Conservation (phyloP, 2,797 vertebrate species). For the Fratercula arctica region DNA sequence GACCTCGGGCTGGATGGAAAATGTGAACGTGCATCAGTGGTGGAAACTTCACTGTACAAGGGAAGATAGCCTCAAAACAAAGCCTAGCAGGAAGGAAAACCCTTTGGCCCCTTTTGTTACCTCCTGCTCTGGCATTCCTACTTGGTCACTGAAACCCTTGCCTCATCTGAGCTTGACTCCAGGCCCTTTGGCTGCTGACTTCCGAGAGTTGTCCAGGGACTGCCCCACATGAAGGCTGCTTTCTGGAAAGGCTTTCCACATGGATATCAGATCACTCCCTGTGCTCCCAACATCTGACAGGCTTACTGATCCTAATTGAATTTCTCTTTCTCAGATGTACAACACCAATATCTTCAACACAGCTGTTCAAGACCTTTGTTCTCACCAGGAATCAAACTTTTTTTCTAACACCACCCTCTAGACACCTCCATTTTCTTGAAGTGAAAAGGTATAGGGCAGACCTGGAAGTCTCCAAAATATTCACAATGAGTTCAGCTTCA, state of each 20-base stretch:
- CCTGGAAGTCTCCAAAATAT: neutral
- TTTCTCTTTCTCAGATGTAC: neutral
- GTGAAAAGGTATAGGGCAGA: neutral
- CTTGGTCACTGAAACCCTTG: neutral
- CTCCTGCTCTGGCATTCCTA: neutral
- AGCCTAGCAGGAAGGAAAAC: conserved; percentile 19
- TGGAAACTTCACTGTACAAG: conserved; percentile 42
- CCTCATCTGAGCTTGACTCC: neutral
- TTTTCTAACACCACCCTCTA: neutral
- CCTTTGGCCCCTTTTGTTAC: neutral
- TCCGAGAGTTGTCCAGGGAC: neutral
- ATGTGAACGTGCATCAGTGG: conserved; percentile 17
- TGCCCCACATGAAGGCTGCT: neutral
- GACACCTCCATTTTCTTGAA: neutral
- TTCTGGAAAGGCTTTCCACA: neutral
- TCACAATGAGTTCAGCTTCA: neutral
- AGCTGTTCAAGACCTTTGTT: neutral
- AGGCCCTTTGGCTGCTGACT: neutral
- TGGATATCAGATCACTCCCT: neutral
- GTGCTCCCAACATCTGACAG: neutral
- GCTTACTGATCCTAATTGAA: neutral
- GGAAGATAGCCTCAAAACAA: conserved; percentile 43
- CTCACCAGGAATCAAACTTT: neutral
- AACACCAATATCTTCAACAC: neutral
- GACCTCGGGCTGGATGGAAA: conserved; percentile 60